Percentiles rank a stretch among this genome's conserved stretches.
Evolutionary conservation across 2,113 vertebrate species (phyloP).

Genomic region (Polypterus bichir): DNA sequence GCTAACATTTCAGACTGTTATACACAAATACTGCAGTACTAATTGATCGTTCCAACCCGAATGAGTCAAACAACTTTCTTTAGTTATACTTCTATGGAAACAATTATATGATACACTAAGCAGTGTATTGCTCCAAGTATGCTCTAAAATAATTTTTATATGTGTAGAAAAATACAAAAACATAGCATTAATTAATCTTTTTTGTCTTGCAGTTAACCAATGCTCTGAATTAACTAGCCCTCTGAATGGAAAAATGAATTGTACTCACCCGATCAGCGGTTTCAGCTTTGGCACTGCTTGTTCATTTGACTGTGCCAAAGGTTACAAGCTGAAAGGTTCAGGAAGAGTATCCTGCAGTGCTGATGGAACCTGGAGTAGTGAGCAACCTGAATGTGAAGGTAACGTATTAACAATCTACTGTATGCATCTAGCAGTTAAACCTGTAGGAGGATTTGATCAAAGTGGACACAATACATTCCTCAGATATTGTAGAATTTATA

Average conservation of each 20-base stretch:
- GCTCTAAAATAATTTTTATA: background rate
- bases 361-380: no score
- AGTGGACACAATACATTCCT: no score
- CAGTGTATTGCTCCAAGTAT: background rate
- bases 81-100: background rate
- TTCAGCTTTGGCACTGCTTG: constrained; percentile 39
- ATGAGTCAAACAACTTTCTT: no score
- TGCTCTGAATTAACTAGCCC: constrained; percentile 23
- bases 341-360: background rate
- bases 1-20: background rate
- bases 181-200: background rate
- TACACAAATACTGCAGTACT: background rate
- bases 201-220: constrained; percentile 18
- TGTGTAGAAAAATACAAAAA: background rate
- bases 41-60: background rate
- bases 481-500: no score
- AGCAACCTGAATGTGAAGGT: no score
- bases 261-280: constrained; percentile 19
- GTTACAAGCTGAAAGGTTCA: constrained; percentile 31
- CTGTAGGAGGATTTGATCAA: background rate
- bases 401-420: no score
- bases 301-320: constrained; percentile 31
- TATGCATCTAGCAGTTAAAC: no score
- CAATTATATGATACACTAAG: background rate
- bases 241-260: constrained; percentile 21